phyloP scores from a whole-genome alignment of 2,113 vertebrate genomes.

The Ondatra zibethicus region DNA sequence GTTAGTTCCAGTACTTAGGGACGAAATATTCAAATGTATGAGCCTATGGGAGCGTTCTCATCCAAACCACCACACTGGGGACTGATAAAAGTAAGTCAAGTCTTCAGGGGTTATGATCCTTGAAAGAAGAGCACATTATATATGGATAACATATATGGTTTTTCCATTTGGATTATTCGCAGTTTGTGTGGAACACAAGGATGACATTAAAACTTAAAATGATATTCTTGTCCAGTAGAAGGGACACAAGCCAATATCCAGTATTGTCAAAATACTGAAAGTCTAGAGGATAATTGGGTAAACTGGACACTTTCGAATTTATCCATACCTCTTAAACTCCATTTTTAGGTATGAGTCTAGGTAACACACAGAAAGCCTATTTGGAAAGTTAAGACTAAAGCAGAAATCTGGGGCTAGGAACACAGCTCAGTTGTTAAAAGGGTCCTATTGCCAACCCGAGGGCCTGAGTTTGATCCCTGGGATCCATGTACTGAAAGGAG shows the following conservation, averaged over 20 bases:
- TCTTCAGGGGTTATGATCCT: background rate
- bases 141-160: background rate
- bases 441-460: background rate
- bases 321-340: background rate
- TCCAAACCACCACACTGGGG: background rate
- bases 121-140: background rate
- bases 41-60: background rate
- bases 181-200: background rate
- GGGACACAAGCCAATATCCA: background rate
- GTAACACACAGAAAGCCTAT: slow-evolving; percentile 1
- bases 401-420: background rate
- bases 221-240: background rate
- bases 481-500: too few species aligned
- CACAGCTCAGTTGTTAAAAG: background rate
- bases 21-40: background rate
- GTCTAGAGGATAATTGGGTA: slow-evolving; percentile 27
- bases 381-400: background rate
- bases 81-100: background rate
- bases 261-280: background rate
- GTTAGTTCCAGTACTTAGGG: background rate
- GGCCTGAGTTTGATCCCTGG: background rate
- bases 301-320: background rate
- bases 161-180: background rate
- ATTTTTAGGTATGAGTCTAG: background rate
- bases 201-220: background rate